Base-by-base conservation (phyloP, 1,140 invertebrate genomes). In the Drosophila seguyi region DNA sequence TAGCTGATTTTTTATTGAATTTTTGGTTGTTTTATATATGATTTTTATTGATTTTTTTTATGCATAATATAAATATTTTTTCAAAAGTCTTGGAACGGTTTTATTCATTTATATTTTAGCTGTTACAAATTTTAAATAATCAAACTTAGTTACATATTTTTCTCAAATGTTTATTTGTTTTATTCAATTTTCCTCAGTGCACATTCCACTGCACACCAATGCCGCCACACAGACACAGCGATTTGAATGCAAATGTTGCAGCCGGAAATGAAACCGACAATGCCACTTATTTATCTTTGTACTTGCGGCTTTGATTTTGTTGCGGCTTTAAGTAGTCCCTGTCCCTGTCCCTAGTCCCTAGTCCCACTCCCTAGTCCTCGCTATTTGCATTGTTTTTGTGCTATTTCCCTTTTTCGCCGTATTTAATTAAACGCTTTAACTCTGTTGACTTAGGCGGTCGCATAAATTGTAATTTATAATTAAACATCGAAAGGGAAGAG, bases 221-320 rank as follows among this genome's bases (percentile, higher is more conserved):
- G 57, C 8, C 59, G 3, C 34, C 38, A 67, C 25, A 58, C 56
- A 60, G 27, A 41, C 48, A 53, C 45, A 76, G 57, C 76, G 81
- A 90, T 90, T 90, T 81, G 78, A 66, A 90, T 90, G 85, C 85
- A 90, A 90, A 90, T 90, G 85, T 76, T 81, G 79, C 74, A 85
- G 80, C 86, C 77, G 86, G 85, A 90, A 90, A 90, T 90, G 85
- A 90, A 90, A 90, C 86, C 85, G 86, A 90, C 86, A 90, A 90
- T 85, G 85, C 85, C 84, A 88, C 84, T 88, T 88, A 88, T 88
- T 88, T 90, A 88, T 88, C 84, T 88, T 90, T 90, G 77, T 88
- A 90, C 85, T 88, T 90, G 85, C 85, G 85, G 85, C 85, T 90
- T 71, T 84, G 85, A 88, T 90, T 88, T 88, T 77, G 76, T 84